These are phyloP conservation scores for Babyrousa celebensis DNA, from an alignment of 2,797 vertebrate species.

Conservation along the genomic window DNA sequence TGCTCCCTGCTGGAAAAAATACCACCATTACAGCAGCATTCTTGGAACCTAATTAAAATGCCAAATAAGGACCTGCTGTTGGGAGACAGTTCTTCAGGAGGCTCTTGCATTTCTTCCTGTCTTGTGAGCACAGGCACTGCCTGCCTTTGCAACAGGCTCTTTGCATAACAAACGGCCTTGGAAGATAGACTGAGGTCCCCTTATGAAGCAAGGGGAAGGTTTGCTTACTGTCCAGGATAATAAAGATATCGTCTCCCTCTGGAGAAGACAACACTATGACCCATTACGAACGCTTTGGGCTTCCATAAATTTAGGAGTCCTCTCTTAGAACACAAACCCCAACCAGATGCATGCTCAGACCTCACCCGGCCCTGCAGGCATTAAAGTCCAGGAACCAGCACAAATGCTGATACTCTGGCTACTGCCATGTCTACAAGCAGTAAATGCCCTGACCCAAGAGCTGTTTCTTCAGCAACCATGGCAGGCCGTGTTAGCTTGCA, in stretches of 20 bases:
- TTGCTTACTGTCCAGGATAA: neutral
- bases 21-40: fast-evolving
- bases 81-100: neutral
- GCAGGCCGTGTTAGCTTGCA: neutral
- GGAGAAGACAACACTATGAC: neutral
- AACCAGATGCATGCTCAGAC: fast-evolving
- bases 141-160: neutral
- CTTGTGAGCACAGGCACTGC: neutral
- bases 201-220: neutral
- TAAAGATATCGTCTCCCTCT: neutral
- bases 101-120: neutral
- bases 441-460: neutral
- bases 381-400: neutral
- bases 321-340: neutral
- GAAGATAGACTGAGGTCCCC: neutral
- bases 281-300: neutral
- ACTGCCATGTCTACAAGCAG: fast-evolving
- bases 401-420: neutral
- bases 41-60: neutral
- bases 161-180: neutral
- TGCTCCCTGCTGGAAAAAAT: neutral
- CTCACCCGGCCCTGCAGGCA: neutral
- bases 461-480: neutral
- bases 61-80: neutral
- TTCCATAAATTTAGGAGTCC: neutral